Evolutionary conservation across 1,140 invertebrate genomes (phyloP).

Genomic region (Drosophila ironensis): DNA sequence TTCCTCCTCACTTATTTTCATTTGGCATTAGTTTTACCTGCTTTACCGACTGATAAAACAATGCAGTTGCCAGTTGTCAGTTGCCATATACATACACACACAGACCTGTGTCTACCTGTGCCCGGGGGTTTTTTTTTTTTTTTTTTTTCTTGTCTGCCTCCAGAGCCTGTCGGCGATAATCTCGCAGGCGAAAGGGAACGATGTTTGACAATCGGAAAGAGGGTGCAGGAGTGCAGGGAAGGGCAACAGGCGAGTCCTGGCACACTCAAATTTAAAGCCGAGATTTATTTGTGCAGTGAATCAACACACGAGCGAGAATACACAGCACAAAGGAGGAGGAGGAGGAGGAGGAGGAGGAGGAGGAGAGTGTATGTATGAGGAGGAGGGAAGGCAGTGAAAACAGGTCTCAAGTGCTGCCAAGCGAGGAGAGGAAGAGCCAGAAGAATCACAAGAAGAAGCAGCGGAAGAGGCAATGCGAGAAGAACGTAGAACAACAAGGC

Average conservation of each 20-base stretch:
- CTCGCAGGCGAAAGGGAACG: constrained; percentile 25
- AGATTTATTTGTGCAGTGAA: constrained; percentile 80
- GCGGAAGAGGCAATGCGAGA: constrained; percentile 7
- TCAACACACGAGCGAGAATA: constrained; percentile 51
- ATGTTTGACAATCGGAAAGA: constrained; percentile 75
- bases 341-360: constrained; percentile 3
- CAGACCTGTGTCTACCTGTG: constrained; percentile 53
- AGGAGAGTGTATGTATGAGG: no score
- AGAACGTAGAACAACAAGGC: constrained; percentile 32
- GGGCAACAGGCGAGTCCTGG: constrained; percentile 46
- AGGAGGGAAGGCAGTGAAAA: constrained; percentile 25
- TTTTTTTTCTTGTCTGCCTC: no score
- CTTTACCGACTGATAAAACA: constrained; percentile 54
- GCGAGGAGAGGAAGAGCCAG: constrained; percentile 6
- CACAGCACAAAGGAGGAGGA: constrained; percentile 32
- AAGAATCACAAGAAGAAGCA: constrained; percentile 3
- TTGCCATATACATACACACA: background rate
- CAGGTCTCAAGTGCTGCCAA: constrained; percentile 72
- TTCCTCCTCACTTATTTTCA: constrained; percentile 11
- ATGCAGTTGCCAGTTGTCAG: constrained; percentile 51
- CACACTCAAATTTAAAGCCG: constrained; percentile 53
- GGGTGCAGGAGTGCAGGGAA: constrained; percentile 33
- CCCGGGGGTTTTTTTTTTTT: constrained; percentile 41
- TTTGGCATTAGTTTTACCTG: constrained; percentile 73
- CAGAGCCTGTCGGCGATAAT: constrained; percentile 6